A percentile compares a stretch with the other conserved stretches of the same genome.
Evolutionary conservation across 1,140 invertebrate genomes (phyloP).

Genomic region (Scylla paramamosain): DNA sequence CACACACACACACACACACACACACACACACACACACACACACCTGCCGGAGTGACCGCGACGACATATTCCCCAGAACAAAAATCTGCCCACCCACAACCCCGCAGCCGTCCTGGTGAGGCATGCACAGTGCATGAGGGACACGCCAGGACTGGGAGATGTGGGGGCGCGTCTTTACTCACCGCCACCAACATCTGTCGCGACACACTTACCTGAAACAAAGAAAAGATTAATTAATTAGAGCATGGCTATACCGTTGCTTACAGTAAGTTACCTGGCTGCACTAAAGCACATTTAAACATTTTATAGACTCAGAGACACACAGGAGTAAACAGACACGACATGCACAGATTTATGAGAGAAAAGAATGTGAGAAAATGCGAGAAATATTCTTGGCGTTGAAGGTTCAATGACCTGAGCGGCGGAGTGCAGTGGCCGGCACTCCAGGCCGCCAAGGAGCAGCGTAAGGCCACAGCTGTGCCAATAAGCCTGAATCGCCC

Average conservation of each 20-base stretch:
- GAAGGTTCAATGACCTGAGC: background rate
- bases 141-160: background rate
- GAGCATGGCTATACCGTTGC: background rate
- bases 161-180: background rate
- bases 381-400: background rate
- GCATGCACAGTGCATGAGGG: background rate
- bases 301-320: background rate
- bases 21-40: background rate
- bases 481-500: background rate
- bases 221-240: background rate
- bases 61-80: too few relatives aligned
- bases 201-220: slow-evolving; percentile 1
- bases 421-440: background rate
- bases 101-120: background rate
- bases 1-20: background rate
- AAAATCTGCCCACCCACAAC: too few relatives aligned
- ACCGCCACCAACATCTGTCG: background rate
- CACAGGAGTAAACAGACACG: background rate
- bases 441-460: background rate
- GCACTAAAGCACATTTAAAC: background rate
- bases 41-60: too few relatives aligned
- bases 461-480: background rate
- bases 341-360: background rate
- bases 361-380: background rate
- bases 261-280: background rate